Evolutionary conservation across 2,888 invertebrate genomes (phyloP).

Genomic region (Caradrina clavipalpis): DNA sequence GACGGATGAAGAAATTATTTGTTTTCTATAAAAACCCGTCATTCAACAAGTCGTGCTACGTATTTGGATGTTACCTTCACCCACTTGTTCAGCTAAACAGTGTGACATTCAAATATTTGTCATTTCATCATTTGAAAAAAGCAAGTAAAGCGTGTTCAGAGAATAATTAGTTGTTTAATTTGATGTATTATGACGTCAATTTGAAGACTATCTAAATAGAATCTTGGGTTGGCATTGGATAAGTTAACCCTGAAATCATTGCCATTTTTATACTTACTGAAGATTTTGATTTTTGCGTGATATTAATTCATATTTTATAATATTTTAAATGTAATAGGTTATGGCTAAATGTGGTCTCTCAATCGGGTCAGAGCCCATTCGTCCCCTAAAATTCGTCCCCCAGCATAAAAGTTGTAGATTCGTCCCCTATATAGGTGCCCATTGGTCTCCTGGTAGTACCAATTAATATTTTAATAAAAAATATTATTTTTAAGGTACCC

Average conservation of each 20-base stretch:
- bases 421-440: too few species aligned
- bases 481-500: too few species aligned
- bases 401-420: too few species aligned
- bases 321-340: too few species aligned
- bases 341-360: too few species aligned
- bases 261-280: not conserved
- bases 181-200: conserved; percentile 9
- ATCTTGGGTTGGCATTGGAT: not conserved
- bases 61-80: conserved; percentile 53
- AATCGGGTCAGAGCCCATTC: too few species aligned
- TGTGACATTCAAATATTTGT: conserved; percentile 48
- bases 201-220: not conserved
- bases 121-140: conserved; percentile 54
- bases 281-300: not conserved
- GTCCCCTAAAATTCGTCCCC: too few species aligned
- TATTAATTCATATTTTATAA: too few species aligned
- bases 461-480: too few species aligned
- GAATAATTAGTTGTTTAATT: conserved; percentile 36
- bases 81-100: conserved; percentile 48
- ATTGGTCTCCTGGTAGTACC: too few species aligned
- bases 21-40: conserved; percentile 25
- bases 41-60: conserved; percentile 26
- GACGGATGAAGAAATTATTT: conserved; percentile 47
- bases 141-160: conserved; percentile 37
- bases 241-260: not conserved